Conservation (phyloP, 2,888 invertebrate species). For the Hoplodrina blanda region DNA sequence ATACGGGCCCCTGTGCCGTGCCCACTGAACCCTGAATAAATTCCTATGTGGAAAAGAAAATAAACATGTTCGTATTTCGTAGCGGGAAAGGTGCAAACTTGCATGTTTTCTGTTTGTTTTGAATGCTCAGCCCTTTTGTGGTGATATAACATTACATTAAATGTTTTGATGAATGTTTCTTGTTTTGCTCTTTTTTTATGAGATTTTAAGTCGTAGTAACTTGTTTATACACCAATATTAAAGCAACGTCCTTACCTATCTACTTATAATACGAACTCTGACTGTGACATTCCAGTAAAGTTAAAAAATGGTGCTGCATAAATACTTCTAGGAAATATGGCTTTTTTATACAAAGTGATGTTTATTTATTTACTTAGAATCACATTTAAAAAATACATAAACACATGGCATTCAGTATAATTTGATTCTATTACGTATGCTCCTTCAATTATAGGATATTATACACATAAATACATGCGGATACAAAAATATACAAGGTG, state of each 20-base stretch:
- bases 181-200: neutral
- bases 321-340: neutral
- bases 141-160: constrained; percentile 27
- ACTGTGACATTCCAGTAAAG: neutral
- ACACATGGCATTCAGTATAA: no score
- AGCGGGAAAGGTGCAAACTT: constrained; percentile 38
- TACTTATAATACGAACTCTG: neutral
- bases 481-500: no score
- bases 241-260: neutral
- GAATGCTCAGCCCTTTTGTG: constrained; percentile 26
- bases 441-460: no score
- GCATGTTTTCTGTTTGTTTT: constrained; percentile 48
- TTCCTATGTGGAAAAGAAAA: constrained; percentile 48
- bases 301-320: neutral
- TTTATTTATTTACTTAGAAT: no score
- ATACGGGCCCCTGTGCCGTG: constrained; percentile 39
- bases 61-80: constrained; percentile 46
- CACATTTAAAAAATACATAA: no score
- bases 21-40: constrained; percentile 53
- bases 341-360: no score
- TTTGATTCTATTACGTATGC: no score
- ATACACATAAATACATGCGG: no score
- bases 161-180: constrained; percentile 3
- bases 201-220: neutral
- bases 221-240: neutral